Evolutionary conservation across 2,113 vertebrate genomes (phyloP), one percentile per base, ranked within the genome.

Genomic region (Prionailurus bengalensis): DNA sequence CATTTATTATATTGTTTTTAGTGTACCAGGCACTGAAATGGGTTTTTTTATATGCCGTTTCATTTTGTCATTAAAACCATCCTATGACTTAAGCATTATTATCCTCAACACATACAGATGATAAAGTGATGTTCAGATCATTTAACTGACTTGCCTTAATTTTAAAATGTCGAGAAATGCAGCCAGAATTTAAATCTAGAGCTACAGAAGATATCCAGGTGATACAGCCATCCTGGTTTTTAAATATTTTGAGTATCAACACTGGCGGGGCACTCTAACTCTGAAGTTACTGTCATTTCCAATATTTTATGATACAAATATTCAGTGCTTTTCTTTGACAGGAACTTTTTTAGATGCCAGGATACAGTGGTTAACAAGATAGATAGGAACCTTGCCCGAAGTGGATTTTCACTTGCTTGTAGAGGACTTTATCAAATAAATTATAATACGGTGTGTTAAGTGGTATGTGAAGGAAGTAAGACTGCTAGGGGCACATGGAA

Each of bases 151-250:
- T 63, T 85, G 16, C 5, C 25, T 92, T 94, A 36, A 94, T 78
- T 97, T 63, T 16, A 93, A 95, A 95, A 82, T 31, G 12, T 92
- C 33, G 29, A 13, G 2, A 85, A 70, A 42, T 63, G 29, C 13
- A 68, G 23, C 15, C 66, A 90, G 51, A 97, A 94, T 96, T 90
- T 82, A 94, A 97, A 81, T n/a, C 5, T 15, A 90, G 73, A 97
- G 12, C 14, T 73, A 73, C 21, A 25, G n/a, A 88, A 88, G 29
- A 70, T 74, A 85, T 29, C 39, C 48, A 45, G 0, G 48, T n/a
- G 36, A 83, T 36, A 81, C 4, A 79, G 10, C 21, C n/a, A 90
- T 78, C 5, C n/a, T 80, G 4, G 19, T 55, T 91, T 23, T 93
- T 87, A 86, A 70, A 87, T 89, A 63, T 70, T 90, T 86, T 95